Evolutionary conservation across 35 echinoderm and acorn worm species (phyloP), one percentile per base, ranked within the genome.

Genomic region (Patiria miniata): DNA sequence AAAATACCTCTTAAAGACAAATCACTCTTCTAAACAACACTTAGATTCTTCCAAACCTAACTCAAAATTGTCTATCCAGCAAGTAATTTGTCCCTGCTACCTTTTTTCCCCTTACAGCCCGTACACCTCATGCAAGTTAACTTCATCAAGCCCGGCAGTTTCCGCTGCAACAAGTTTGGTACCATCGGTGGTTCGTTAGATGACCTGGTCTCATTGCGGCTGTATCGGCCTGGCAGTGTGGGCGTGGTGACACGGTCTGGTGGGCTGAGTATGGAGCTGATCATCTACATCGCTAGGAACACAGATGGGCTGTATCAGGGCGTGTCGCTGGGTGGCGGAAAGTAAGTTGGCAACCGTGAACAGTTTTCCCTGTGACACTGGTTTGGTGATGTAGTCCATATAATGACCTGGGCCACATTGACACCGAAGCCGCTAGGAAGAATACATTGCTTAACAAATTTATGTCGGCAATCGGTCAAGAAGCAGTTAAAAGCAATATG

Each of bases 161-260:
- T 93, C 80, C 80, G 91, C 1, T 93, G 85, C 56, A 93, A 89
- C 52, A 61, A 88, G 5, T 61, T 88, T 56, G 91, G 91, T 10
- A 86, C 83, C 23, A 89, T 93, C 52, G 91, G 91, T 19, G 91
- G 91, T 5, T 60, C 86, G 14, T 73, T 93, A 40, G 78, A 79
- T 10, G 91, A 93, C 37, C 33, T 93, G 2, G 38, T 93, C 17
- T 79, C 81, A 18, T 68, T 93, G 32, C 77, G 83, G 76, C 38
- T 93, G 18, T 84, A 93, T 44, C 86, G 91, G 33, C 91, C 87
- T 15, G 91, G 91, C 14, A 88, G 86, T 38, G 91, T 93, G 6
- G 91, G 88, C 8, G 69, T 89, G 68, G 79, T 93, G 0, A 88
- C 91, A 17, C 86, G 86, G 6, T 93, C 91, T 28, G 91, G 91